Conservation (phyloP, 1,140 invertebrate genomes). For the Drosophila orosa region DNA sequence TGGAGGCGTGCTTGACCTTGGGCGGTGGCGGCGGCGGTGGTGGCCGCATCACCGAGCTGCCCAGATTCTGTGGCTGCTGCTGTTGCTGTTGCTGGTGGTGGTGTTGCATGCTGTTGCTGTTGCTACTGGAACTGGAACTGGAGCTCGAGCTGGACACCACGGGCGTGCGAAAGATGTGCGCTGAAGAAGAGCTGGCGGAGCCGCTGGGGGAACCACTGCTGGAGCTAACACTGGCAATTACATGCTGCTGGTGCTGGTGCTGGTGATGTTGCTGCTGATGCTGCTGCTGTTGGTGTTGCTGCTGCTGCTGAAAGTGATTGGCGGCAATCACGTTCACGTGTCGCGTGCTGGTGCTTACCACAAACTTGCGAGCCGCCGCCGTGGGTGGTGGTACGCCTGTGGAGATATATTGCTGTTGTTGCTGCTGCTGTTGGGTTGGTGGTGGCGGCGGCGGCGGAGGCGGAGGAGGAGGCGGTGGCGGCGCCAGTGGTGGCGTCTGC, state of each 20-base stretch:
- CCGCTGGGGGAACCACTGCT: constrained; percentile 44
- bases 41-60: constrained; percentile 85
- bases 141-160: constrained; percentile 78
- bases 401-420: constrained; percentile 46
- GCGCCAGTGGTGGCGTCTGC: constrained; percentile 60
- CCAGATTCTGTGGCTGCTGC: constrained; percentile 32
- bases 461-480: constrained; percentile 47
- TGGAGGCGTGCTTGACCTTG: constrained; percentile 81
- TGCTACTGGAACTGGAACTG: constrained; percentile 30
- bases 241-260: constrained; percentile 55
- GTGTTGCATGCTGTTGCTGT: constrained; percentile 41
- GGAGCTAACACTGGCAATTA: constrained; percentile 61
- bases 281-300: constrained; percentile 55
- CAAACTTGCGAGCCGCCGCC: constrained; percentile 74
- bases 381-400: constrained; percentile 43
- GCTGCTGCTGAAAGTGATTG: constrained; percentile 71
- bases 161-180: constrained; percentile 80
- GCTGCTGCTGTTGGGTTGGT: constrained; percentile 36
- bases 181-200: constrained; percentile 30
- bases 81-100: constrained; percentile 47
- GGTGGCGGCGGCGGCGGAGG: constrained; percentile 48
- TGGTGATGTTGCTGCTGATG: constrained; percentile 53
- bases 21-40: constrained; percentile 86
- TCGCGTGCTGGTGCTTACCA: constrained; percentile 74
- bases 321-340: constrained; percentile 74